Conservation (phyloP, 2,888 invertebrate genomes). For the Apamea monoglypha region DNA sequence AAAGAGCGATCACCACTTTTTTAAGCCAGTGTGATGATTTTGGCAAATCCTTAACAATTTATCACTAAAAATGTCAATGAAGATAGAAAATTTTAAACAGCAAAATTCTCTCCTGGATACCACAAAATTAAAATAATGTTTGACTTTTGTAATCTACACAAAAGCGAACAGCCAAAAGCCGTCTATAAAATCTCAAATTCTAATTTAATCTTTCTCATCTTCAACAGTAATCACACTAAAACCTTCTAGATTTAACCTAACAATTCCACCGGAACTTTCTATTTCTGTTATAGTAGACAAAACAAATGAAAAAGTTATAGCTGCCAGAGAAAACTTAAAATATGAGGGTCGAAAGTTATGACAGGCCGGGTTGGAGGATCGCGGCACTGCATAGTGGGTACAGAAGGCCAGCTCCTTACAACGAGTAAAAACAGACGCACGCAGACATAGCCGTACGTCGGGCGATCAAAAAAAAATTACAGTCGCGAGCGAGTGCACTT, state of each 20-base stretch:
- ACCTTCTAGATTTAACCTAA: constrained; percentile 35
- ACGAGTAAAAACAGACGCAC: not conserved
- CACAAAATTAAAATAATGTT: not conserved
- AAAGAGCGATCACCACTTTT: not conserved
- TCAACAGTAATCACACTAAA: constrained; percentile 41
- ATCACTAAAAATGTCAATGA: not conserved
- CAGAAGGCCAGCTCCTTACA: not conserved
- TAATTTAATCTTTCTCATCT: constrained; percentile 38
- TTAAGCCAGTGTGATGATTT: too few species aligned
- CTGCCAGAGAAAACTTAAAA: constrained; percentile 66
- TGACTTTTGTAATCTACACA: constrained; percentile 34
- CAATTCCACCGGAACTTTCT: constrained; percentile 42
- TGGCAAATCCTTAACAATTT: not conserved
- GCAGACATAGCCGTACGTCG: not conserved
- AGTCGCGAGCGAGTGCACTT: not conserved
- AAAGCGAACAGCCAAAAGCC: constrained; percentile 29
- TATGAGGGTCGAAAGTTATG: constrained; percentile 70
- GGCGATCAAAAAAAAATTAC: too few species aligned
- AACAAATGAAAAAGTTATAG: constrained; percentile 67
- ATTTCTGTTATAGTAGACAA: constrained; percentile 44
- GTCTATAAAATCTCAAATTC: constrained; percentile 33
- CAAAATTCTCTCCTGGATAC: not conserved
- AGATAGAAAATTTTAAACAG: not conserved
- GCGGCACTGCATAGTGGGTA: not conserved
- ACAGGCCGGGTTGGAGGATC: constrained; percentile 45